A percentile compares a stretch with the other conserved stretches of the same genome.
These are phyloP conservation scores for Linyphia triangularis DNA, from an alignment of 2,888 invertebrate species.

Conservation along the genomic window DNA sequence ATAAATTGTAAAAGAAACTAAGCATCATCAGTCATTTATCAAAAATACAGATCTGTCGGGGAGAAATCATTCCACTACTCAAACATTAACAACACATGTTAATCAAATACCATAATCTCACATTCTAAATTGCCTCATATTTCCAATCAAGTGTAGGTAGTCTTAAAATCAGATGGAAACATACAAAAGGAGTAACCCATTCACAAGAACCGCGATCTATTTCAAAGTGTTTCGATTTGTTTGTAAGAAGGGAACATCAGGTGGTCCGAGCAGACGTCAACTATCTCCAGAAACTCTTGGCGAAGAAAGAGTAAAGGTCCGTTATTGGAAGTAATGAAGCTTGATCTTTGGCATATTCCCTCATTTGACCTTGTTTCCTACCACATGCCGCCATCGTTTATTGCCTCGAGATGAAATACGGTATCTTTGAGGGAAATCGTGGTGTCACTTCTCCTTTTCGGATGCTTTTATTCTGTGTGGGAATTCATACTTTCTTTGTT, in stretches of 20 bases:
- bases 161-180: background rate
- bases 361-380: background rate
- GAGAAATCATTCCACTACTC: no score
- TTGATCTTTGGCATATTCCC: slow-evolving; percentile 17
- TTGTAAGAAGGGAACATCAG: background rate
- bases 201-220: background rate
- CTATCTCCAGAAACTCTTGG: background rate
- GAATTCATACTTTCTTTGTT: no score
- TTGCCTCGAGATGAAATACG: background rate
- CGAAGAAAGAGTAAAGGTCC: background rate
- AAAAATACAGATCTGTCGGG: no score
- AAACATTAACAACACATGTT: no score
- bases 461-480: no score
- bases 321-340: slow-evolving; percentile 20
- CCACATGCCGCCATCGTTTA: background rate
- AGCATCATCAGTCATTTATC: no score
- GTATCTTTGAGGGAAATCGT: no score
- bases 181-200: background rate
- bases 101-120: no score
- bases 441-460: no score
- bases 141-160: no score
- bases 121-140: no score
- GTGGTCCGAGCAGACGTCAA: background rate
- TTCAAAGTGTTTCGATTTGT: background rate
- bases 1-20: no score